These are phyloP conservation scores for Epizoanthus illoricatus DNA, from an alignment of 92 coral and sea anemone species.

Conservation along the genomic window DNA sequence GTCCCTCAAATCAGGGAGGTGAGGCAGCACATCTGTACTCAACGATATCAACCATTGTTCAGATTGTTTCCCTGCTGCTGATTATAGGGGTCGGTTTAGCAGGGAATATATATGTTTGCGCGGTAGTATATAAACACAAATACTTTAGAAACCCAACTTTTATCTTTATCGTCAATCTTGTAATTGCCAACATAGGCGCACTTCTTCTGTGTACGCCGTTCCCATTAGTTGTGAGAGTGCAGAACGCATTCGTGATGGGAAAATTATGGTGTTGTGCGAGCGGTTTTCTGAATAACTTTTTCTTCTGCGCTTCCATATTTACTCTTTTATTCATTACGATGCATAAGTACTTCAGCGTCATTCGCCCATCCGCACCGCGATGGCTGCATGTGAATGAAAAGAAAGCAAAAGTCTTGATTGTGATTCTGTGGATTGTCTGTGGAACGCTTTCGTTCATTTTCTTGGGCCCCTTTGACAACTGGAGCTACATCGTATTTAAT, in stretches of 20 bases:
- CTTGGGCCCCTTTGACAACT: conserved; percentile 77
- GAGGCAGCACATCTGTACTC: conserved; percentile 45
- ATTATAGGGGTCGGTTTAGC: conserved; percentile 56
- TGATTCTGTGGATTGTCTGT: conserved; percentile 59
- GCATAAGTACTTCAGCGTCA: conserved; percentile 75
- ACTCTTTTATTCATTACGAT: conserved; percentile 65
- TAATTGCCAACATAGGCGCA: conserved; percentile 76
- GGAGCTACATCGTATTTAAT: conserved; percentile 73
- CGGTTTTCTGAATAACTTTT: conserved; percentile 79
- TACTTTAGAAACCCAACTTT: conserved; percentile 77
- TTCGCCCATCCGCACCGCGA: conserved; percentile 49
- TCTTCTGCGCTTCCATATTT: conserved; percentile 81
- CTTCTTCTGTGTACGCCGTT: conserved; percentile 72
- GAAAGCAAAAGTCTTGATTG: conserved; percentile 46
- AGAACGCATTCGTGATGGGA: conserved; percentile 46
- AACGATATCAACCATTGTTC: conserved; percentile 47
- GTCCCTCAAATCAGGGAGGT: not conserved
- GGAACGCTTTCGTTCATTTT: conserved; percentile 56
- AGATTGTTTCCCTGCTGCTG: conserved; percentile 54
- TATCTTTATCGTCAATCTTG: conserved; percentile 69
- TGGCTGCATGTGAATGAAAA: conserved; percentile 57
- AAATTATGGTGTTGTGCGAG: conserved; percentile 61
- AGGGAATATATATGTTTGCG: conserved; percentile 66
- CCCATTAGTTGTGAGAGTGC: conserved; percentile 60
- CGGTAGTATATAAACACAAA: conserved; percentile 59